Evolutionary conservation across 2,888 invertebrate genomes (phyloP), one percentile per base, ranked within the genome.

Genomic region (Drosophila cracens): DNA sequence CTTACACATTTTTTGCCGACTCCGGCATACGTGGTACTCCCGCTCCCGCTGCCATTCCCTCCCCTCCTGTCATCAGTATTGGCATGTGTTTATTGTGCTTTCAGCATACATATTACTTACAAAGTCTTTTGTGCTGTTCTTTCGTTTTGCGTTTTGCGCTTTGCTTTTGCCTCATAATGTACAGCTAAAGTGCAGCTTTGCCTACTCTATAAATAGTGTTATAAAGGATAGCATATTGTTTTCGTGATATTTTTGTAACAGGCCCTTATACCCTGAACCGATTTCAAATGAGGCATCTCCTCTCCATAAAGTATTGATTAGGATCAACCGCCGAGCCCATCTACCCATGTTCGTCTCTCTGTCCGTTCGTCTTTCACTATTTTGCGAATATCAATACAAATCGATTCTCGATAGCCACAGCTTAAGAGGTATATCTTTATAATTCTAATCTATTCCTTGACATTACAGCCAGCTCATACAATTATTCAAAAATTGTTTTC

Each of bases 91-190:
- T 80, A 68, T 78, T 79, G 72, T 70, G 77, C 82, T 89, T 76
- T 87, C 84, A 81, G 80, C 89, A 82, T 87, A 88, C 89, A 79
- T 89, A 89, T 89, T 72, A 75, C 87, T 84, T 89, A 81, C 85
- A 89, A 87, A 89, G 89, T 82, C 79, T 79, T 59, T 65, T 53
- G 62, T 71, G 77, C 76, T 80, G 73, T 79, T 85, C 87, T 81
- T 82, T 72, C 70, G 70, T 65, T 74, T 74, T 61, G 73, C 59
- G 64, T 54, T 64, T 72, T 65, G 74, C 71, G 70, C 73, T 72
- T 70, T 52, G 43, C 57, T 56, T 70, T 77, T 62, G 63, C 64
- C 38, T 65, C 34, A 77, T 86, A 88, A 75, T 86, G 74, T 69
- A 51, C 49, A 51, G 62, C 70, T 43, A 76, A 76, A 83, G 86